These are phyloP conservation scores for Drosophila littoralis DNA, from an alignment of 1,140 invertebrate species.

Conservation along the genomic window DNA sequence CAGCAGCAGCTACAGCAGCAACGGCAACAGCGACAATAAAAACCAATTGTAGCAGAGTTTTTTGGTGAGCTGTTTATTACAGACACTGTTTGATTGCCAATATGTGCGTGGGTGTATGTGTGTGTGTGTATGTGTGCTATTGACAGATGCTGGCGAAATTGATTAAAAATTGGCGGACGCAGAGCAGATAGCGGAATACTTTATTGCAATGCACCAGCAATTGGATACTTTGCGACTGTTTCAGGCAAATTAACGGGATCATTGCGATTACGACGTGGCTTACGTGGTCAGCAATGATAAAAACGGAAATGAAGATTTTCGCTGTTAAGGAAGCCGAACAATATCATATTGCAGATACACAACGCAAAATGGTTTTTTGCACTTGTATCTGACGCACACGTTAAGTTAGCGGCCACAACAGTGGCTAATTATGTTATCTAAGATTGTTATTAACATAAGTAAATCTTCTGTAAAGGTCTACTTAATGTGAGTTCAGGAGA, in stretches of 20 bases:
- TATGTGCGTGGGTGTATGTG: not conserved
- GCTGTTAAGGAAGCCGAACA: no score
- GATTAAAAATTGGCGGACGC: constrained; percentile 31
- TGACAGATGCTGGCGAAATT: constrained; percentile 33
- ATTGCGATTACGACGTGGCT: not conserved
- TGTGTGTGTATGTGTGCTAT: constrained; percentile 10
- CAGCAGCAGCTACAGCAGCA: not conserved
- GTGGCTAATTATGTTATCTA: no score
- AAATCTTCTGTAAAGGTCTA: no score
- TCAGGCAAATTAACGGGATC: not conserved
- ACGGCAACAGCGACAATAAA: constrained; percentile 8
- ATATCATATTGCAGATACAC: no score
- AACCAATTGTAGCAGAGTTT: constrained; percentile 29
- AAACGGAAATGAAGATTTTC: not conserved
- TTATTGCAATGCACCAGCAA: constrained; percentile 16
- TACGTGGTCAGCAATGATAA: not conserved
- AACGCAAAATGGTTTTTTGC: no score
- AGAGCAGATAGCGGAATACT: constrained; percentile 5
- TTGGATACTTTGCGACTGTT: constrained; percentile 10
- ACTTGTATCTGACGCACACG: no score
- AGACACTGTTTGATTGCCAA: not conserved
- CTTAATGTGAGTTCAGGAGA: no score
- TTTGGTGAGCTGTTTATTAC: constrained; percentile 3
- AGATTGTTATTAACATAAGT: no score
- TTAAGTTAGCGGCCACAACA: no score